Conservation (phyloP, 2,797 vertebrate species). For the Melopsittacus undulatus region DNA sequence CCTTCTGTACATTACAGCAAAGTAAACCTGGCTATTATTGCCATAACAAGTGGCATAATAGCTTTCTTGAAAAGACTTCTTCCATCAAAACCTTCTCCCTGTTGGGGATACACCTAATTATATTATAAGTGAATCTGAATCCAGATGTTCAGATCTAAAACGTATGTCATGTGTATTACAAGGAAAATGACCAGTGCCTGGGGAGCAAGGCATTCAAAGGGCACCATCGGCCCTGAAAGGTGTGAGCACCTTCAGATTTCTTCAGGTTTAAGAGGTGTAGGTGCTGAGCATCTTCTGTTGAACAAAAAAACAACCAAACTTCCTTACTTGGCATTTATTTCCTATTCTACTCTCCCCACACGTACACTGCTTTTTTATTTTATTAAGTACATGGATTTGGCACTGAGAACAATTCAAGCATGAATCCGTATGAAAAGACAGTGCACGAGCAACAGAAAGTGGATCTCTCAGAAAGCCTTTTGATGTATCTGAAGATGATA, state of each 20-base stretch:
- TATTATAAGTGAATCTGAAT: background rate
- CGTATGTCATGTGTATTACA: rapidly evolving
- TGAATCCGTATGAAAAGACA: background rate
- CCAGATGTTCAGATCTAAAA: conserved; percentile 37
- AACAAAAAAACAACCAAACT: background rate
- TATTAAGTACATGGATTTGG: background rate
- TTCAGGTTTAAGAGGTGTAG: background rate
- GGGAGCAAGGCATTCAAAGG: background rate
- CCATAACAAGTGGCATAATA: background rate
- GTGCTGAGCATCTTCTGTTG: background rate
- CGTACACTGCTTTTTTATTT: background rate
- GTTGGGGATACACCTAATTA: background rate
- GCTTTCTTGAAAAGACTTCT: conserved; percentile 11
- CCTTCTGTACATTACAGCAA: background rate
- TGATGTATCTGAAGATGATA: background rate
- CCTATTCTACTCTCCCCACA: too few species aligned
- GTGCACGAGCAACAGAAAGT: background rate
- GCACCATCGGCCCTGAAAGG: background rate
- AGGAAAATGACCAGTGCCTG: background rate
- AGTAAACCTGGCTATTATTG: conserved; percentile 15
- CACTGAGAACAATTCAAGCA: background rate
- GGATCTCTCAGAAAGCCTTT: background rate
- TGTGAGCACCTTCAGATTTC: background rate
- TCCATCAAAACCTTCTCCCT: background rate
- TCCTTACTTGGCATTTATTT: background rate